These are phyloP conservation scores for Tetragnatha versicolor DNA, from an alignment of 1,140 invertebrate genomes.

Conservation along the genomic window DNA sequence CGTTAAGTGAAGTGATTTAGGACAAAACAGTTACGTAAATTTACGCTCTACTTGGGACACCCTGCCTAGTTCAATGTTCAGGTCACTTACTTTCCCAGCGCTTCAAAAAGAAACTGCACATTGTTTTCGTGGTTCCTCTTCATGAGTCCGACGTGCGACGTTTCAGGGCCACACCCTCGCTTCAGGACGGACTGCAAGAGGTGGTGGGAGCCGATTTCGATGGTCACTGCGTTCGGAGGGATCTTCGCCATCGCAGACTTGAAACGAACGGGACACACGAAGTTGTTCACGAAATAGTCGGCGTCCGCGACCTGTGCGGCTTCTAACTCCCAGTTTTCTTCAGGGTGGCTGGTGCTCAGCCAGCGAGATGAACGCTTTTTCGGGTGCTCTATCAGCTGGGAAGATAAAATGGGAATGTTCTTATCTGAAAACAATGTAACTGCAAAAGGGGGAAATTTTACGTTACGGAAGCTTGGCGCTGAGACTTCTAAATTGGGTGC, in stretches of 20 bases:
- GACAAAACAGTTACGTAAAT: too few species aligned
- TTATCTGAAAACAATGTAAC: too few species aligned
- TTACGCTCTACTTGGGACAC: too few species aligned
- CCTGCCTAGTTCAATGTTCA: too few species aligned
- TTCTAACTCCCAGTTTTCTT: constrained; percentile 77
- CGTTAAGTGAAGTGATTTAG: too few species aligned
- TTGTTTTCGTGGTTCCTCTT: constrained; percentile 75
- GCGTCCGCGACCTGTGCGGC: constrained; percentile 83
- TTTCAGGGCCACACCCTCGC: constrained; percentile 70
- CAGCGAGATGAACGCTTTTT: constrained; percentile 81
- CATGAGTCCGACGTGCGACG: constrained; percentile 78
- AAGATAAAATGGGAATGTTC: too few species aligned
- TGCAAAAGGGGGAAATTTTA: too few species aligned
- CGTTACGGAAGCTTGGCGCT: too few species aligned
- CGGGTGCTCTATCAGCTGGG: constrained; percentile 77
- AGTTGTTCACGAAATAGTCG: constrained; percentile 95
- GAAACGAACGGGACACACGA: constrained; percentile 76
- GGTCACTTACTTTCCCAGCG: constrained; percentile 77
- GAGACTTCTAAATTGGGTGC: too few species aligned
- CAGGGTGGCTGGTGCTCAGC: constrained; percentile 90
- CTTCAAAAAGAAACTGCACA: constrained; percentile 72
- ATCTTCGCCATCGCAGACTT: constrained; percentile 81
- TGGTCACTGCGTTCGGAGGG: constrained; percentile 84
- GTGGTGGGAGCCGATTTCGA: constrained; percentile 93
- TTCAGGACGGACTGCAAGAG: constrained; percentile 87